Evolutionary conservation across 1,140 invertebrate species (phyloP), one percentile per base, ranked within the genome.

Genomic region (Euschistus heros): DNA sequence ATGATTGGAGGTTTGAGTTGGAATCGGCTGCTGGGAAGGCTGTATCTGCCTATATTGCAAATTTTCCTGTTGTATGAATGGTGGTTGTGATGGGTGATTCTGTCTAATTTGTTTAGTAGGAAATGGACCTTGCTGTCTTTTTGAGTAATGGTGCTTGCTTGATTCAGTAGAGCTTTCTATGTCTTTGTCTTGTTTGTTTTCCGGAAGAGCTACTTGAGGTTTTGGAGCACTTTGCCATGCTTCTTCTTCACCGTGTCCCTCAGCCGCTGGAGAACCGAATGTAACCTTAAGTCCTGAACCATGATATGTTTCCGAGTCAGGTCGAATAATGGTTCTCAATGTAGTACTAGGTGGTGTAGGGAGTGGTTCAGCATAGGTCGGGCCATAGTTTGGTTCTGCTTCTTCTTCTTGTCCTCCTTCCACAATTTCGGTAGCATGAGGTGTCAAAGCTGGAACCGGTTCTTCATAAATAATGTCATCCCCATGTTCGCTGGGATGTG

Each of bases 301-400:
- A 70, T 90, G 87, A 70, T 86, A 91, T 24, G 83, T 78, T 73
- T 91, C 88, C 6, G 88, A 91, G 68, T 91, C 88, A 0, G 89
- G 89, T 69, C 85, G 83, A 57, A 92, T 91, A 27, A 92, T 86
- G 0, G 89, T 84, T 73, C 89, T 79, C 42, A 91, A 74, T 3
- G 89, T 92, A 14, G 89, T 92, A 14, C 85, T 83, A 65, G 78
- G 79, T 0, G 83, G 80, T 0, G 82, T 81, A 17, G 71, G 63
- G 0, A 71, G 26, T 1, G 68, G 46, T 66, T 70, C 2, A 15
- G 54, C 54, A 27, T 57, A 69, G 68, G 52, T 69, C 77, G 71
- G 66, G 73, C 65, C 37, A 20, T 66, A 33, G 20, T 66, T 61
- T 17, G 57, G 66, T 18, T 63, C 54, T 22, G 52, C 64, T 27